phyloP scores from a whole-genome alignment of 2,888 invertebrate species.

The Lochmaea capreae region DNA sequence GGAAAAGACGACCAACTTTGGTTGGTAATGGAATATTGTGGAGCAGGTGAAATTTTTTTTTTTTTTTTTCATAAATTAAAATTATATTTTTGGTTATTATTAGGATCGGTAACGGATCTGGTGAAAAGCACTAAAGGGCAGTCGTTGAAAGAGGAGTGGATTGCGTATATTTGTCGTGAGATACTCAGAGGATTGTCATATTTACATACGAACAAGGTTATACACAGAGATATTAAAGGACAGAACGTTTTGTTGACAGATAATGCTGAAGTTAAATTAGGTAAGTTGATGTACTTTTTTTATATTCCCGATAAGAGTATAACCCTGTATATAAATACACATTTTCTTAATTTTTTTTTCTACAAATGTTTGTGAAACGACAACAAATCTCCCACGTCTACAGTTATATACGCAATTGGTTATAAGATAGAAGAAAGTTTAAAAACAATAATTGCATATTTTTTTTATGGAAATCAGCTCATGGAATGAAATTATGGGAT shows the following conservation, averaged over 20 bases:
- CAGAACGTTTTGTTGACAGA: conserved; percentile 99
- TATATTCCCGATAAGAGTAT: background rate
- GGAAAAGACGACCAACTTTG: conserved; percentile 99
- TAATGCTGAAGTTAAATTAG: conserved; percentile 99
- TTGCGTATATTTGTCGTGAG: conserved; percentile 98
- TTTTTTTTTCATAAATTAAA: too few relatives aligned
- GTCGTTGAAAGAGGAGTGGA: conserved; percentile 99
- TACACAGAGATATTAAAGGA: conserved; percentile 99
- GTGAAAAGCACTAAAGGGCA: conserved; percentile 99
- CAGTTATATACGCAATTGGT: background rate
- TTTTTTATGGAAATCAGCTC: background rate
- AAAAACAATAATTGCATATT: background rate
- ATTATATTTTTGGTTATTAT: conserved; percentile 45
- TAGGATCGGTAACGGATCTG: conserved; percentile 96
- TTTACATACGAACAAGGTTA: conserved; percentile 98
- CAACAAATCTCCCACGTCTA: background rate
- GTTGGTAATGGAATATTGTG: conserved; percentile 99
- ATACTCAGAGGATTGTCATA: conserved; percentile 95
- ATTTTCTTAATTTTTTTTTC: too few relatives aligned
- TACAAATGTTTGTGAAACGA: background rate
- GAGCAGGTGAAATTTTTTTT: conserved; percentile 76
- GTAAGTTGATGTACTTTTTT: conserved; percentile 66
- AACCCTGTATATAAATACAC: background rate
- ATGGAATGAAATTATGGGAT: background rate
- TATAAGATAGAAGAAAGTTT: conserved; percentile 6